Evolutionary conservation across 2,888 invertebrate genomes (phyloP), one percentile per base, ranked within the genome.

Genomic region (Drosophila bunnanda): DNA sequence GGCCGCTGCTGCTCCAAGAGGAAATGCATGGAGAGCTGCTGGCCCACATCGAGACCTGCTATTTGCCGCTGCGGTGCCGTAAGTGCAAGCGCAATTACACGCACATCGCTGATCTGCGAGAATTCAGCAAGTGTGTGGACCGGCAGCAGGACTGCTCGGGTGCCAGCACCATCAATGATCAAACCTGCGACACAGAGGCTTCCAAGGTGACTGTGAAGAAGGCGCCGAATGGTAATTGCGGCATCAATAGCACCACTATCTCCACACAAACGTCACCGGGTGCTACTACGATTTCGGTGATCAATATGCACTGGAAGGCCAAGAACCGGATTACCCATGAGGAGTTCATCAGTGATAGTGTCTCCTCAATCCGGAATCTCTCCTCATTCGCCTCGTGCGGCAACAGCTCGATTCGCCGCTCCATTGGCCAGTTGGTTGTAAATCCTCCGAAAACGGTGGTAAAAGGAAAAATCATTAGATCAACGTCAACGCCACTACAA

Each of bases 11-110:
- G n/a, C n/a, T n/a, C n/a, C n/a, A n/a, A n/a, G n/a, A n/a, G 0
- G 78, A 77, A 20, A 80, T 92, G 22, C 76, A 87, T 15, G 56
- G 60, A 0, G 91, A 92, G 64, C 73, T 92, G 22, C 44, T 92
- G 30, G 61, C 76, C 2, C 92, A 92, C 52, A 90, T 92, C 30
- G 86, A 86, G 54, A 65, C 80, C 12, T 75, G 85, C 7, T 92
- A 92, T 80, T 69, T 92, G 65, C 92, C 92, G 17, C 59, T 92
- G 55, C 79, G 87, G 1, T 92, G 92, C 54, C 80, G 85, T 34
- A 92, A 92, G 74, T 92, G 92, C 52, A 69, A 62, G 54, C 71
- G 90, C 52, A 64, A 81, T n/a, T 91, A 90, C 38, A 75, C 75
- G 0, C 79, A 69, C 34, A 67, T 83, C 12, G 79, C 77, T 4